Evolutionary conservation across 1,140 invertebrate genomes (phyloP).

Genomic region (Drosophila watanabei): DNA sequence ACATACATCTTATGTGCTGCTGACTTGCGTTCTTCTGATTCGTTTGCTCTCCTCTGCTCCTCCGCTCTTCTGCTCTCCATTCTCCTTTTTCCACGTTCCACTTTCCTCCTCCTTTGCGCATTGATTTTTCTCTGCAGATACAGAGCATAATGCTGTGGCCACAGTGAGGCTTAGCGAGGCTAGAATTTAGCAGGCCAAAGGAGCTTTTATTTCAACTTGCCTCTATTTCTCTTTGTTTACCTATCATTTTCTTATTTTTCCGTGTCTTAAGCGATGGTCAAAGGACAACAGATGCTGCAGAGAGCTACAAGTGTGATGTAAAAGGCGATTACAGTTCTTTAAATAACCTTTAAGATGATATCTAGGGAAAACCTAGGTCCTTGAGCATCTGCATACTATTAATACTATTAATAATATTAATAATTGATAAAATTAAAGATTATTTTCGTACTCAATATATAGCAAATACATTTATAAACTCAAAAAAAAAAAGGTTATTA

Average conservation of each 20-base stretch:
- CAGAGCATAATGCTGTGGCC: slow-evolving; percentile 64
- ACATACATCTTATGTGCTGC: slow-evolving; percentile 64
- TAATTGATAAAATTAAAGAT: too few species aligned
- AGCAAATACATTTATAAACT: background rate
- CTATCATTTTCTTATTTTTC: background rate
- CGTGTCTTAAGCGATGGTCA: background rate
- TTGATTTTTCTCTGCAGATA: slow-evolving; percentile 72
- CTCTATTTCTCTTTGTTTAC: too few species aligned
- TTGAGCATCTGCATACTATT: too few species aligned
- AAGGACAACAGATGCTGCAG: background rate
- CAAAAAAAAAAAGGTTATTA: background rate
- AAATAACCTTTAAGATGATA: background rate
- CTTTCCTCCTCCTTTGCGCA: slow-evolving; percentile 51
- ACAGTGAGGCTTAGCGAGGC: slow-evolving; percentile 29
- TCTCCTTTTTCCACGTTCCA: slow-evolving; percentile 16
- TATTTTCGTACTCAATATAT: background rate
- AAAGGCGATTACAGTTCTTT: background rate
- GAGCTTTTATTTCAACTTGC: background rate
- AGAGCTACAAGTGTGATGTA: background rate
- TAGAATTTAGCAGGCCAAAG: background rate
- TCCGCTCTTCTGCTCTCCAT: slow-evolving; percentile 19
- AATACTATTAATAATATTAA: too few species aligned
- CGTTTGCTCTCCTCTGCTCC: slow-evolving; percentile 66
- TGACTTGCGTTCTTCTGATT: slow-evolving; percentile 82
- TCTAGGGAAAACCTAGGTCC: too few species aligned